A percentile compares a stretch with the other conserved stretches of the same genome.
These are phyloP conservation scores for Chelon labrosus DNA, from an alignment of 2,797 vertebrate genomes.

Conservation along the genomic window DNA sequence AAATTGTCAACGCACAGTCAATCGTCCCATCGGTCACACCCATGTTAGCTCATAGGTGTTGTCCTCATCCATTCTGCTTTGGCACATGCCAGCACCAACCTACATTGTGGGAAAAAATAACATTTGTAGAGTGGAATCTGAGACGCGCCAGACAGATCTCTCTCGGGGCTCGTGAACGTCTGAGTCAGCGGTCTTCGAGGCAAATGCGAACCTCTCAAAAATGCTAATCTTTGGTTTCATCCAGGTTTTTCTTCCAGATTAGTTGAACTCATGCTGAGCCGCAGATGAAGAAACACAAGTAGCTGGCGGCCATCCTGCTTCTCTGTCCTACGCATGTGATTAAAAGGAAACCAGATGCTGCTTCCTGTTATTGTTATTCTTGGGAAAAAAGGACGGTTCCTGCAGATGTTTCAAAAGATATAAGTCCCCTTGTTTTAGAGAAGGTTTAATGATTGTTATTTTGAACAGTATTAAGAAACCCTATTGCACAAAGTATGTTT, in stretches of 20 bases:
- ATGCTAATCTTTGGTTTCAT: constrained; percentile 84
- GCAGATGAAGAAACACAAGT: constrained; percentile 70
- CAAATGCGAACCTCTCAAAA: constrained; percentile 79
- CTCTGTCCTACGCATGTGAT: constrained; percentile 70
- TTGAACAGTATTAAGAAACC: constrained; percentile 35
- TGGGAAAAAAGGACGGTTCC: constrained; percentile 49
- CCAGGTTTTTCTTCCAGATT: constrained; percentile 80
- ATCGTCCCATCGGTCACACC: constrained; percentile 44
- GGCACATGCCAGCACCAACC: constrained; percentile 60
- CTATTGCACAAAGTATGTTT: background rate
- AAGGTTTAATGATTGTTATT: constrained; percentile 34
- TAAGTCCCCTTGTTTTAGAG: constrained; percentile 22
- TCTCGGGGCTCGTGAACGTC: constrained; percentile 55
- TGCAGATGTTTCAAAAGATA: constrained; percentile 40
- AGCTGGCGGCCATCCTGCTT: constrained; percentile 70
- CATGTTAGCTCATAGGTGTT: constrained; percentile 44
- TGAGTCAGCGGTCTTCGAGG: constrained; percentile 76
- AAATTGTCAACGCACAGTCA: constrained; percentile 48
- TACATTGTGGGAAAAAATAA: constrained; percentile 37
- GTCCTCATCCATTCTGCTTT: constrained; percentile 69
- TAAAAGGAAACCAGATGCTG: constrained; percentile 67
- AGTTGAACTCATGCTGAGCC: constrained; percentile 76
- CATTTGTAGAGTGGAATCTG: constrained; percentile 69
- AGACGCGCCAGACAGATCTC: constrained; percentile 71
- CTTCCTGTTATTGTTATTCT: constrained; percentile 47